These are phyloP conservation scores for Fukomys damarensis DNA, from an alignment of 2,113 vertebrate species.

Conservation along the genomic window DNA sequence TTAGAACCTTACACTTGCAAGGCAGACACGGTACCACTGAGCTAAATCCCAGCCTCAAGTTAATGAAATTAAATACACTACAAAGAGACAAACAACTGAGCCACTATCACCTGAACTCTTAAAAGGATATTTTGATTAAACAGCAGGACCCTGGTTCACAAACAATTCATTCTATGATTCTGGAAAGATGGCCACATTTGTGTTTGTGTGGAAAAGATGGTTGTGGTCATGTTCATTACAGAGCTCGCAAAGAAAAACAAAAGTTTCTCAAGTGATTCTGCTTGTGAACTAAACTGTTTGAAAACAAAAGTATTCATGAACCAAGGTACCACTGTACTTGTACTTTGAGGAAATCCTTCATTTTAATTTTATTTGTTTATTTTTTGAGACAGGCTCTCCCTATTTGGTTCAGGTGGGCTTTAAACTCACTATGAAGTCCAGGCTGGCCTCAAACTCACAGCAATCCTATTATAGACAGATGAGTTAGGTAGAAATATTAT, in stretches of 20 bases:
- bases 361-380: background rate
- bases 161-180: background rate
- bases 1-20: no score
- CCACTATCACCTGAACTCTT: background rate
- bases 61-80: conserved; percentile 32
- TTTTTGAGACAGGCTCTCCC: background rate
- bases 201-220: no score
- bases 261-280: background rate
- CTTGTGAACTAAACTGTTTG: background rate
- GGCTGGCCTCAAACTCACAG: background rate
- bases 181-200: background rate
- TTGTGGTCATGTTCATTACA: background rate
- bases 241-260: background rate
- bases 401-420: background rate
- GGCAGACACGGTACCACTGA: no score
- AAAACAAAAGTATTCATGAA: background rate
- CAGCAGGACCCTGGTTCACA: background rate
- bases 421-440: background rate
- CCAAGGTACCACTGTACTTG: background rate
- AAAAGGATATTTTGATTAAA: background rate
- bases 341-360: background rate
- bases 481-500: no score
- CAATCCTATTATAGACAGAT: background rate
- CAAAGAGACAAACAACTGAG: background rate
- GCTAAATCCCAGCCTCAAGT: background rate